Conservation (phyloP, 2,113 vertebrate species). For the Craseonycteris thonglongyai region DNA sequence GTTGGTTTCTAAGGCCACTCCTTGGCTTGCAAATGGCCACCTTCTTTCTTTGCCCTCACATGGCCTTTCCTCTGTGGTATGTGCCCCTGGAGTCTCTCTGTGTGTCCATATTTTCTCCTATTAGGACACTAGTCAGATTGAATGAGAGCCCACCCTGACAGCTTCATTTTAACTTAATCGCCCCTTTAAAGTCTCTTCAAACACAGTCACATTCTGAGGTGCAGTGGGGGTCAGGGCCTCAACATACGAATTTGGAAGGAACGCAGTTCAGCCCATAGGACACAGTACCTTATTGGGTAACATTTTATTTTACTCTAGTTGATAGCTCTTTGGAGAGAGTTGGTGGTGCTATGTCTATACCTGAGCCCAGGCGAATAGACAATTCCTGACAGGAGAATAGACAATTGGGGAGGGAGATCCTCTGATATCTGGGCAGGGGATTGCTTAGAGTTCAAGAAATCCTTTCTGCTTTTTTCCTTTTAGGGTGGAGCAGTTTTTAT, state of each 20-base stretch:
- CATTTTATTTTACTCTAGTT: neutral
- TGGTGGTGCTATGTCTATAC: neutral
- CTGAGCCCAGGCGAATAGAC: neutral
- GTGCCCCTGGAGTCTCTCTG: neutral
- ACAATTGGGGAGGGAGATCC: neutral
- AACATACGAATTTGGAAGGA: neutral
- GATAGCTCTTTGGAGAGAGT: neutral
- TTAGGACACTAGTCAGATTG: neutral
- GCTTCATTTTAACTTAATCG: neutral
- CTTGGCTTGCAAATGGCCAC: neutral
- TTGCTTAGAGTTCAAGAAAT: neutral
- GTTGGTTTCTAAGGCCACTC: neutral
- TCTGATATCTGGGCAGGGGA: neutral
- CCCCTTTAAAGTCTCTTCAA: neutral
- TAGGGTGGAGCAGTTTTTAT: neutral
- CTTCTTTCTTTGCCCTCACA: neutral
- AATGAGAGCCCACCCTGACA: neutral
- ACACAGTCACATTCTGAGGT: neutral
- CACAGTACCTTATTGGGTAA: neutral
- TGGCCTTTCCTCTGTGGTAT: neutral
- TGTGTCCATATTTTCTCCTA: neutral
- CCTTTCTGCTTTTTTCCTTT: neutral
- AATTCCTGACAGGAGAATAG: neutral
- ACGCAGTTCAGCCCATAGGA: neutral
- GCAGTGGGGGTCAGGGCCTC: neutral